Evolutionary conservation across 2,797 vertebrate genomes (phyloP), one percentile per base, ranked within the genome.

Genomic region (Phataginus tricuspis): DNA sequence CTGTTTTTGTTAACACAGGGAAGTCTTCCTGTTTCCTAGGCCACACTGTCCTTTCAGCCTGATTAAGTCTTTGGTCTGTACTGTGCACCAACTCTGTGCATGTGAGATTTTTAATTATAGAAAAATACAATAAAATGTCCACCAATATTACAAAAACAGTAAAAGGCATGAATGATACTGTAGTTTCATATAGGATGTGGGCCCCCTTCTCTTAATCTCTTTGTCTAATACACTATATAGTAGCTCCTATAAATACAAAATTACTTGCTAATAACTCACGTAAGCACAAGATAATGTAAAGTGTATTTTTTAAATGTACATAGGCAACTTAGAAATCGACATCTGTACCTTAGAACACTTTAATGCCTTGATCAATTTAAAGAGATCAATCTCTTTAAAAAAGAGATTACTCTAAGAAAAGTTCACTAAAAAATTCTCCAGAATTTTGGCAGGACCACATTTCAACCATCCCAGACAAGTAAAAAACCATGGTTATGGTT

Each of bases 241-340:
- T 57, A 34, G 29, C 59, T 93, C 86, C 89, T 59, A n/a, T 53
- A 93, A 91, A 78, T 16, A 68, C 27, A 78, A 91, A 95, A 93
- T 77, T 87, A 86, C 57, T 51, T 83, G 19, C 42, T 68, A 95
- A 95, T 27, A 80, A 93, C 59, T 72, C 25, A 90, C n/a, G 69
- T 19, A 63, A 88, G 16, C 23, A 45, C 5, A 64, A 82, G 7
- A 71, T 55, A 66, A 45, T 14, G 84, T 59, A 92, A 94, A 85
- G 83, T 49, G 2, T 34, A 75, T 82, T 90, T 72, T 75, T 16
- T 59, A 92, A 95, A 74, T 31, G 11, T 63, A 83, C 25, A 34
- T 27, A 84, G 42, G 42, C 55, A 97, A 86, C 27, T 42, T 37
- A 80, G 72, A 74, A 69, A 69, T 68, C 51, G 49, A 39, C 39